A percentile compares a stretch with the other conserved stretches of the same genome.
Evolutionary conservation across 2,888 invertebrate genomes (phyloP).

Genomic region (Athalia rosae): DNA sequence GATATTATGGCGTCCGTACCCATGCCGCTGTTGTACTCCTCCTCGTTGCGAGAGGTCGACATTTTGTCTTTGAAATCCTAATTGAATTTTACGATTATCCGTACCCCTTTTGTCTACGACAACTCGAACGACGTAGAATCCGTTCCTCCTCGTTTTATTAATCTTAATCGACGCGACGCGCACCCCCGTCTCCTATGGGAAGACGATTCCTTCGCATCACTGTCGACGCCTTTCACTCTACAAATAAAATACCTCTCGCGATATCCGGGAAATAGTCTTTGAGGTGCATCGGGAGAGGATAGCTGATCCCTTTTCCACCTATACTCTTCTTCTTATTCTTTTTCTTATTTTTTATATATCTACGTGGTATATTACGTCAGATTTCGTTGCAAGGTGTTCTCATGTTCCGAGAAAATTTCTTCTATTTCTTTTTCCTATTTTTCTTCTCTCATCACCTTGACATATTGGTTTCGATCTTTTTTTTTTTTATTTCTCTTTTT

Average conservation of each 20-base stretch:
- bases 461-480: too few relatives aligned
- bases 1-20: conserved; percentile 63
- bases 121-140: too few relatives aligned
- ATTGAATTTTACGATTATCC: background rate
- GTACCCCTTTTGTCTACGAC: too few relatives aligned
- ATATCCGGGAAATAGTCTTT: background rate
- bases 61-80: conserved; percentile 56
- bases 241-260: background rate
- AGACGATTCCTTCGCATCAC: conserved; percentile 13
- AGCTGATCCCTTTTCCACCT: background rate
- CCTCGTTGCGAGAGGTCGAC: conserved; percentile 66
- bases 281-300: conserved; percentile 5
- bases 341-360: background rate
- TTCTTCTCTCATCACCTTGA: too few relatives aligned
- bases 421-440: too few relatives aligned
- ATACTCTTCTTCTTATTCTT: background rate
- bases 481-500: too few relatives aligned
- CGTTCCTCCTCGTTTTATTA: too few relatives aligned
- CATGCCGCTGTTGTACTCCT: conserved; percentile 68
- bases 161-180: background rate
- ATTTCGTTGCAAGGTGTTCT: too few relatives aligned
- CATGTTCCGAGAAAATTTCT: too few relatives aligned
- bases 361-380: background rate
- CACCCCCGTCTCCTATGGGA: conserved; percentile 26
- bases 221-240: background rate